Base-by-base conservation (phyloP, 2,888 invertebrate genomes). In the Penaeus monodon region DNA sequence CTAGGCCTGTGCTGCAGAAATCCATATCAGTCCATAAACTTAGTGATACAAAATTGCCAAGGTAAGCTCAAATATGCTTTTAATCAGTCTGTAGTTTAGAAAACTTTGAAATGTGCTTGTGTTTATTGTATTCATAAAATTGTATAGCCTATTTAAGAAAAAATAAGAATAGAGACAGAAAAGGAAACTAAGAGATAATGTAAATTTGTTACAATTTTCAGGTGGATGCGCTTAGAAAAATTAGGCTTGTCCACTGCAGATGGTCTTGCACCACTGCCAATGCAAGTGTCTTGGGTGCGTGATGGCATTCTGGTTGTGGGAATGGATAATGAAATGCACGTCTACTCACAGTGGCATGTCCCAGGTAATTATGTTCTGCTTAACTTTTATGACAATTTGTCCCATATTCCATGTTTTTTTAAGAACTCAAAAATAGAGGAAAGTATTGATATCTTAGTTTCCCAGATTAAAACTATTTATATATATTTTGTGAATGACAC, bases 281-380 rank as follows among this genome's bases (percentile, higher is more conserved):
- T 99, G 97, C 98, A 99, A 92, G 96, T 99, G 91, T 98, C 98
- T 2, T 99, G 99, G 99, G 98, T 99, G 0, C 94, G 99, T 44
- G 99, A 99, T 92, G 99, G 99, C 0, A 97, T 99, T 90, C 93
- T 99, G 1, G 98, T 99, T 0, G 98, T 99, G 1, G 99, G 99
- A 3, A 99, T 99, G 99, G 98, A 99, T 92, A 99, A 98, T 4
- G 99, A 99, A 92, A 99, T 99, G 98, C 98, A 99, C 91, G 98
- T 99, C 0, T 99, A 99, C 92, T 98, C 98, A 0, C 99, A 99
- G 92, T 99, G 99, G 99, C 91, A 91, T 27, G 70, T 84, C 7
- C 78, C 86, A 29, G 82, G 89, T 85, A 73, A 63, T 49, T 70
- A 38, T 14, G 27, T 8, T 57, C n/a, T 63, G 33, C n/a, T 81